Conservation (phyloP, 1,140 invertebrate genomes). For the Diachasmimorpha longicaudata region DNA sequence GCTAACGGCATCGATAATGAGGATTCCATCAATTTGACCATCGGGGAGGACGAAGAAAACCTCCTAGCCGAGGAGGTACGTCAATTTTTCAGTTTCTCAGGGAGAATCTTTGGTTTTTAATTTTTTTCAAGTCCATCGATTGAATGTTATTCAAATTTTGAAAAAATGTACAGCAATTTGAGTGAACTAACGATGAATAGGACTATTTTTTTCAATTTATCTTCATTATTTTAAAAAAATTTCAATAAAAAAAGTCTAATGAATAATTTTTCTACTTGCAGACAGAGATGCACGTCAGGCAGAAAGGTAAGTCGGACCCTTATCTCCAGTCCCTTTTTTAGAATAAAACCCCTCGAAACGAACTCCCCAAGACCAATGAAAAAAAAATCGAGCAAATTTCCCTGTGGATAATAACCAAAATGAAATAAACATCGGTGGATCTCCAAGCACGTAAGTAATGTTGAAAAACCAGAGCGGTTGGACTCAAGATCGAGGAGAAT, state of each 20-base stretch:
- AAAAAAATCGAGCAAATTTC: not conserved
- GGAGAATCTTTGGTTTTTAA: not conserved
- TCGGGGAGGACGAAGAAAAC: constrained; percentile 80
- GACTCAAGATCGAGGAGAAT: not conserved
- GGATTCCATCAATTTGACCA: constrained; percentile 80
- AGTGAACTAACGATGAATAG: too few relatives aligned
- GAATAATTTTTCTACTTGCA: constrained; percentile 26
- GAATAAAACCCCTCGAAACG: not conserved
- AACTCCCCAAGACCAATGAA: not conserved
- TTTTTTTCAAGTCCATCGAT: not conserved
- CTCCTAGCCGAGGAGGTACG: constrained; percentile 77
- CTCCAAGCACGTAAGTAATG: not conserved
- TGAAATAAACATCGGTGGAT: not conserved
- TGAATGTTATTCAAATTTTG: too few relatives aligned
- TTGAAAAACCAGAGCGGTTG: not conserved
- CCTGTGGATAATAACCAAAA: not conserved
- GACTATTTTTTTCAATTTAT: too few relatives aligned
- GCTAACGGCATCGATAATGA: constrained; percentile 71
- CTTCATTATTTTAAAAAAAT: too few relatives aligned
- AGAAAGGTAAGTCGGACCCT: constrained; percentile 54
- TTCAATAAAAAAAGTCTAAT: too few relatives aligned
- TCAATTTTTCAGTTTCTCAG: constrained; percentile 5
- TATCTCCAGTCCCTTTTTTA: not conserved
- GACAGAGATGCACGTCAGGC: constrained; percentile 53
- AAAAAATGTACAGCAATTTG: too few relatives aligned